These are phyloP conservation scores for Hystrix brachyura DNA, from an alignment of 2,113 vertebrate genomes.

Conservation along the genomic window DNA sequence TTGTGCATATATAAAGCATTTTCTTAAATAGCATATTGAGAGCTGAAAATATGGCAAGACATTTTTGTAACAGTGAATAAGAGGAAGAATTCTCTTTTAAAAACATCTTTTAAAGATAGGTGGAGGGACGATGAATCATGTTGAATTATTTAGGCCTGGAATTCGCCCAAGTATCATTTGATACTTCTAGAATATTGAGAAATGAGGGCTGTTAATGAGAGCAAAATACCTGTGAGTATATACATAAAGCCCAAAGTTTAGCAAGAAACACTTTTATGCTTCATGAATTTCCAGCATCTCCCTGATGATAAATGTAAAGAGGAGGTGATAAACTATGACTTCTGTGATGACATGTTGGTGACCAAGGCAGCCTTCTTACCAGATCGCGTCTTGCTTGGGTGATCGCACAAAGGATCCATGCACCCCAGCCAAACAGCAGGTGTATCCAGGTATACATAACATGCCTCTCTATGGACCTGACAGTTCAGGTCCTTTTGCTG, in stretches of 20 bases:
- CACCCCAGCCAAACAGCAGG: not conserved
- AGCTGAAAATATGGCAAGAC: slow-evolving; percentile 23
- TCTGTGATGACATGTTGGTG: not conserved
- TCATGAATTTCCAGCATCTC: not conserved
- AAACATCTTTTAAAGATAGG: not conserved
- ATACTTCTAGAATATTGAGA: not conserved
- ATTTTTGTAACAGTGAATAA: slow-evolving; percentile 9
- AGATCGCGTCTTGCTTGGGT: not conserved
- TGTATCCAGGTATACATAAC: not conserved
- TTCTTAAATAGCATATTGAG: not conserved
- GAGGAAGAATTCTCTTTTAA: slow-evolving; percentile 30
- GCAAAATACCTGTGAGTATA: not conserved
- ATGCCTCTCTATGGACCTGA: not conserved
- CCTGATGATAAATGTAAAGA: not conserved
- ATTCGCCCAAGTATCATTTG: not conserved
- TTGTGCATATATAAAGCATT: not conserved
- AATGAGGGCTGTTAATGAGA: not conserved
- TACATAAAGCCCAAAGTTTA: not conserved
- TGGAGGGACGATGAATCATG: not conserved
- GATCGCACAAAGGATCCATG: not conserved
- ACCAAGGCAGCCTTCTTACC: not conserved
- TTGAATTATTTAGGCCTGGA: not conserved
- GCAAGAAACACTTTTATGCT: not conserved
- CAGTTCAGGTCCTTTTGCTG: not conserved
- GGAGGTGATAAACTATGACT: not conserved